A percentile compares a stretch with the other conserved stretches of the same genome.
These are phyloP conservation scores for Phataginus tricuspis DNA, from an alignment of 2,797 vertebrate genomes.

Conservation along the genomic window DNA sequence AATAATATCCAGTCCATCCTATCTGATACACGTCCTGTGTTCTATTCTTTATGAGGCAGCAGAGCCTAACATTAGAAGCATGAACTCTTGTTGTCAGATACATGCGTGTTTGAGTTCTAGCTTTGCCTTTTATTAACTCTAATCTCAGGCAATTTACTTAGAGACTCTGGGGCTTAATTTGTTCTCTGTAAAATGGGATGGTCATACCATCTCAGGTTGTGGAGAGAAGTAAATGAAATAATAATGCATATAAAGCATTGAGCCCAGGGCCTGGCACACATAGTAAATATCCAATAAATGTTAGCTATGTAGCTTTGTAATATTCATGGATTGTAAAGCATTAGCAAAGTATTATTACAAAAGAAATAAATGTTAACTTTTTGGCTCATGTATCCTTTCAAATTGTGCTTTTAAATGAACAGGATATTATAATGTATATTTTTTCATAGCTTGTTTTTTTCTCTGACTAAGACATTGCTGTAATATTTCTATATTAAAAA, in stretches of 20 bases:
- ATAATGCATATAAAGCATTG: neutral
- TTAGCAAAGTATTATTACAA: neutral
- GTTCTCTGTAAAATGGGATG: neutral
- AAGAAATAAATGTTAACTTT: neutral
- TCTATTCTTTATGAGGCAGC: neutral
- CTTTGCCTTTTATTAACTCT: neutral
- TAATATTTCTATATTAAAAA: neutral
- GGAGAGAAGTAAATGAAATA: neutral
- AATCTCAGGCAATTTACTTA: neutral
- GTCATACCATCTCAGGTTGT: neutral
- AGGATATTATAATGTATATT: neutral
- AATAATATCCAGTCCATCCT: fast-evolving
- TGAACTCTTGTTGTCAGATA: neutral
- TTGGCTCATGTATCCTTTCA: neutral
- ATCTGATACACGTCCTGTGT: fast-evolving
- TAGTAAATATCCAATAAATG: neutral
- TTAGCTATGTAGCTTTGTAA: neutral
- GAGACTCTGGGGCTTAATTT: neutral
- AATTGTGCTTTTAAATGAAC: neutral
- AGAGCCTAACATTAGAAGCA: neutral
- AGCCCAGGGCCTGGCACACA: neutral
- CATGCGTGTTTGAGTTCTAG: neutral
- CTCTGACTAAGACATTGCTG: neutral
- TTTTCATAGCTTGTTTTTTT: neutral
- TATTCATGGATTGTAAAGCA: neutral